Evolutionary conservation across 1,140 invertebrate genomes (phyloP), one percentile per base, ranked within the genome.

Genomic region (Anoplophora glabripennis): DNA sequence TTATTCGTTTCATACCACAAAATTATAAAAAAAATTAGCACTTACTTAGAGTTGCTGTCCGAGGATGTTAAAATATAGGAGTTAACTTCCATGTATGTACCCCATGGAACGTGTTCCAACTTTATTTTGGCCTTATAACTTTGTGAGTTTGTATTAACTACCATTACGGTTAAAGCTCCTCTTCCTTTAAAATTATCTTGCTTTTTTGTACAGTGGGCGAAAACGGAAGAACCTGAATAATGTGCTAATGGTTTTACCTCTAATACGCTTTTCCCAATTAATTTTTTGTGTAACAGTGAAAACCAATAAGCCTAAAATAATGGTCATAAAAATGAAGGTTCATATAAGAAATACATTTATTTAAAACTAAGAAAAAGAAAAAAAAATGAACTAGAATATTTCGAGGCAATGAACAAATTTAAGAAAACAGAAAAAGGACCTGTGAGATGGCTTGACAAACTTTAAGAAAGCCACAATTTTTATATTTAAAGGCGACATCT

Each of bases 191-290:
- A 73, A 45, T 57, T 59, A 51, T 75, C 70, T 58, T 72, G 72
- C 14, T 66, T 60, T 54, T 59, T 68, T 3, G 65, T 59, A 53
- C 74, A 74, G 54, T 75, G 72, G 7, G 66, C 70, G 47, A 65
- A 74, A 34, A 69, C 44, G 3, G 41, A 53, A 1, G 55, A 17
- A n/a, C 58, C 54, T 0, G 57, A 9, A 36, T 58, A 49, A 0
- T n/a, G 15, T 9, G 14, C 11, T 8, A 51, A 55, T n/a, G 60
- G 17, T 66, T 61, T 68, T n/a, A 66, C 56, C n/a, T 74, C 72
- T 21, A 76, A 59, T 4, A 76, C 68, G n/a, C 57, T 66, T 10
- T 57, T 53, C 0, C 74, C 74, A 67, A 76, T 72, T 7, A 75
- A 57, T 18, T 53, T 63, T 61, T 75, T 76, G 45, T 75, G 66